Evolutionary conservation across 2,888 invertebrate genomes (phyloP), one percentile per base, ranked within the genome.

Genomic region (Neoitamus cyanurus): DNA sequence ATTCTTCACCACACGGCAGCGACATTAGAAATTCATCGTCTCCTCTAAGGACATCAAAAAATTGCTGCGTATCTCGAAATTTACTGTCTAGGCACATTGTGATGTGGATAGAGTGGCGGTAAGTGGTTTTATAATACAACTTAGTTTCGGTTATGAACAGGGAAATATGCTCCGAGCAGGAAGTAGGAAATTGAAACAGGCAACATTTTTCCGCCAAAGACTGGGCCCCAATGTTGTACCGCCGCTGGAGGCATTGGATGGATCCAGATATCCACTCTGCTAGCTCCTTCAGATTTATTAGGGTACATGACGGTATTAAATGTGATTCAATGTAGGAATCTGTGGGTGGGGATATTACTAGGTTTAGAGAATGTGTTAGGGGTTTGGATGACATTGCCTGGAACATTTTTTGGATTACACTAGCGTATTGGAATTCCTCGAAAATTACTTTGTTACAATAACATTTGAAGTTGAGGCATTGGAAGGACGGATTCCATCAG

Each of bases 81-180:
- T 73, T 73, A 73, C 73, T 73, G 73, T 36, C 73, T 73, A 73
- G 73, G 73, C 73, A 73, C 73, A 73, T 34, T 73, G 31, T 36
- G 73, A 73, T 73, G 73, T 73, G 73, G 73, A 36, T 73, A 73
- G 36, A 73, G 58, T 58, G 58, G 73, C 73, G 73, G 73, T 73
- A 73, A 73, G 73, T 73, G 73, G 73, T 73, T 73, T 73, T 73
- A 73, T 73, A 73, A 73, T 34, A 73, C 73, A 73, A 73, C 73
- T 73, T 73, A 73, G 73, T 73, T 73, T 73, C 36, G 73, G 34
- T 73, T 73, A 73, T 73, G 73, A 73, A 34, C 73, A 73, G 73
- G 73, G 73, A 73, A 73, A 73, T 73, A 73, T 73, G 73, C 36
- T 73, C 20, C 73, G 7, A 34, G 20, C 20, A 36, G 73, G 73